Base-by-base conservation (phyloP, 2,113 vertebrate genomes). In the sheep (Ovis aries) region DNA sequence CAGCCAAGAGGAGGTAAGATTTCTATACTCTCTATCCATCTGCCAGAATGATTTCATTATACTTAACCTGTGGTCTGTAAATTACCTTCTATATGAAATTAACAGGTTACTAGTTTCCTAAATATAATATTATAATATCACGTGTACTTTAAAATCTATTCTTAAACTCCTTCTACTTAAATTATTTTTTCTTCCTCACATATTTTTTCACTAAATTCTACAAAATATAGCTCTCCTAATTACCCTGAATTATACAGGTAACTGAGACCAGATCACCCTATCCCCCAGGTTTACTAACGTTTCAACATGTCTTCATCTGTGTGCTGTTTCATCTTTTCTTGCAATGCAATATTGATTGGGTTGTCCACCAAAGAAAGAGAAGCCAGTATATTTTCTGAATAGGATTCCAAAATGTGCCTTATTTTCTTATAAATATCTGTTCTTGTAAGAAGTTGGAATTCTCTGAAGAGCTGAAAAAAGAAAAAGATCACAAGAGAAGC, bases 371-470 rank as follows among this genome's bases (percentile, higher is more conserved):
- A 96, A 53, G 90, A 97, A 82, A 98, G 94, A 60, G 98, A 95
- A 90, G 98, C 96, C 91, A 99, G 52, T 97, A 98, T 98, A 50
- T 98, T 98, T 97, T 99, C 98, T 53, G 99, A 98, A 88, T 99
- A 98, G 67, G 92, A 97, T 98, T 99, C 99, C 98, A 99, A 98
- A 97, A 99, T 98, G 77, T 98, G 92, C 23, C 67, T 96, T 95
- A 96, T 98, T 98, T 98, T 99, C 96, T 98, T 98, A 85, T 97
- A 98, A 96, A 99, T 97, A 93, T 99, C 98, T 94, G 43, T 98
- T n/a, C 97, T 98, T 60, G 98, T 99, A 81, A 99, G 98, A 95
- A 99, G 97, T 64, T 98, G 98, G 97, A 99, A 98, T 98, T 99
- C 99, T 98, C 98, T 98, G 95, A 99, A 99, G 86, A 99, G 97